phyloP scores from a whole-genome alignment of 2,113 vertebrate species.

The Oncorhynchus masou region DNA sequence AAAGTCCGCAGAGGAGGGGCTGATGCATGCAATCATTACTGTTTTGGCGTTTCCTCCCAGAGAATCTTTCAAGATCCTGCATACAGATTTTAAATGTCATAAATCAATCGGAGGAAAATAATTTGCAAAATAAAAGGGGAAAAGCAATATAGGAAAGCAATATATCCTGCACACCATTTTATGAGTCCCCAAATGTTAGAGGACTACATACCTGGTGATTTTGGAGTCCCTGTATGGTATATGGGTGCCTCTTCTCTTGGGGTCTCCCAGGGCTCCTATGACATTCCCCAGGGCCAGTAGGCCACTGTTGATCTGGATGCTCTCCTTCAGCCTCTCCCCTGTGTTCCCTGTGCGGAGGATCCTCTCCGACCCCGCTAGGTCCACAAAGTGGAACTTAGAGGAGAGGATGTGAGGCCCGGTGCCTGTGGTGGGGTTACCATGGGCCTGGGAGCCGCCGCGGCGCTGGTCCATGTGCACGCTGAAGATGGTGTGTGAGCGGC shows the following conservation, averaged over 20 bases:
- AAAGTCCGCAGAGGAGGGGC: conserved; percentile 91
- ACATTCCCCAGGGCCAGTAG: conserved; percentile 94
- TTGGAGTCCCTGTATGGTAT: conserved; percentile 97
- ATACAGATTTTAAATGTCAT: background rate
- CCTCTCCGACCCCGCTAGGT: conserved; percentile 91
- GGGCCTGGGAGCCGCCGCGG: conserved; percentile 73
- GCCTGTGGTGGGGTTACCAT: conserved; percentile 20
- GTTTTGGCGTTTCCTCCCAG: conserved; percentile 95
- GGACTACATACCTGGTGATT: conserved; percentile 85
- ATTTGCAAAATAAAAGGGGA: no score
- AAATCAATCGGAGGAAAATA: no score
- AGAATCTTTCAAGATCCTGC: conserved; percentile 94
- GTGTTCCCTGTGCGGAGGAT: conserved; percentile 90
- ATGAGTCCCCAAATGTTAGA: background rate
- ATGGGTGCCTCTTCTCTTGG: conserved; percentile 87
- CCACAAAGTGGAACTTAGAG: conserved; percentile 97
- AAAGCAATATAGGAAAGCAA: background rate
- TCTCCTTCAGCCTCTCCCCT: conserved; percentile 91
- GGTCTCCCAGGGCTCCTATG: conserved; percentile 92
- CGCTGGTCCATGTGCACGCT: conserved; percentile 92
- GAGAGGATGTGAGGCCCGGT: conserved; percentile 79
- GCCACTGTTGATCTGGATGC: conserved; percentile 95
- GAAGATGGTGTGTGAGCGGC: conserved; percentile 94
- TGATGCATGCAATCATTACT: conserved; percentile 94
- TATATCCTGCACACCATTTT: background rate